A percentile compares a stretch with the other conserved stretches of the same genome.
Conservation (phyloP, 2,888 invertebrate genomes). For the Trachelus iudaicus region DNA sequence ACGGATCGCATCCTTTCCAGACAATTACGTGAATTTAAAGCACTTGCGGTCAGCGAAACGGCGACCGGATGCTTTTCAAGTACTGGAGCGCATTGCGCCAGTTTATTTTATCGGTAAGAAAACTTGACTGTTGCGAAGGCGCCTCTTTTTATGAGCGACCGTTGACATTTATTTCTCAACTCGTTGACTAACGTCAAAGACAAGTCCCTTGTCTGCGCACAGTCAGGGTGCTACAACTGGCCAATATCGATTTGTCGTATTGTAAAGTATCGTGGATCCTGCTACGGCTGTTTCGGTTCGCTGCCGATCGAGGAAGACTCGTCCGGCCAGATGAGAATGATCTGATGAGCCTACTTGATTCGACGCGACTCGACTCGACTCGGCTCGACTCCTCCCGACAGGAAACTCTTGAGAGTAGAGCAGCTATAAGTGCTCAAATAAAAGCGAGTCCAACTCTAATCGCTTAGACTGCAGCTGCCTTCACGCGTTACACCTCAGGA, state of each 20-base stretch:
- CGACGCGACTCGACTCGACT: neutral
- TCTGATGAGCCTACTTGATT: neutral
- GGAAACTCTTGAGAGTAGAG: neutral
- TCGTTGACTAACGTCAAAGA: neutral
- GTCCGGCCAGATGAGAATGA: neutral
- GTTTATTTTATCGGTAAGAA: neutral
- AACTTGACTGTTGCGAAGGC: neutral
- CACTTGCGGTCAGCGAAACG: neutral
- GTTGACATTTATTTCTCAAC: neutral
- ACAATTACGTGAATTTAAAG: neutral
- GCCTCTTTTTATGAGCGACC: neutral
- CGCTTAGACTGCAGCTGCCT: neutral
- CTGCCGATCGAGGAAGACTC: neutral
- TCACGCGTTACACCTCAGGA: neutral
- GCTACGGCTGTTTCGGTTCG: neutral
- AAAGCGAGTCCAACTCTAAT: neutral
- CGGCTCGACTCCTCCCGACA: neutral
- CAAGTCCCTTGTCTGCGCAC: neutral
- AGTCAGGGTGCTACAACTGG: neutral
- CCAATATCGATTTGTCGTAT: neutral
- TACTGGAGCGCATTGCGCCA: too few species aligned
- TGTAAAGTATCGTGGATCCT: neutral
- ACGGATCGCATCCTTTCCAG: neutral
- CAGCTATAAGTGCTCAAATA: neutral
- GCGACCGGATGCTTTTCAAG: neutral